Evolutionary conservation across 2,113 vertebrate species (phyloP), one percentile per base, ranked within the genome.

Genomic region (Tragulus kanchil): DNA sequence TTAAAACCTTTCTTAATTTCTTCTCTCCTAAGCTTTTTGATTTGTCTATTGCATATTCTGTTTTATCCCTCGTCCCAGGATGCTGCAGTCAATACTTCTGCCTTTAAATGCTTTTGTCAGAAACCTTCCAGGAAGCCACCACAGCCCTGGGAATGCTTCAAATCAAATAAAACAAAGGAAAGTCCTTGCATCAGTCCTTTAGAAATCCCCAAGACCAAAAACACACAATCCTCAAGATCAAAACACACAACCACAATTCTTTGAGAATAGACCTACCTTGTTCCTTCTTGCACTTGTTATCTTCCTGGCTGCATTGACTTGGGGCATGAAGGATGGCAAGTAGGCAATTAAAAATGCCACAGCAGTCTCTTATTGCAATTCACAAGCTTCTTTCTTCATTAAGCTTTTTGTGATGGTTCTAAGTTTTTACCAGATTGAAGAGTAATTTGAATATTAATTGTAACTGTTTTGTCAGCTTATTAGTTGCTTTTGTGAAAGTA

Each of bases 351-450:
- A 73, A 89, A 89, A 73, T 83, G 50, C 48, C 56, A 62, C n/a
- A 86, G 25, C 4, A 16, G 17, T 94, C 56, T 83, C 64, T 52
- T 36, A 73, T 6, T 94, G 16, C 56, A 75, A 14, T 45, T 31
- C 3, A 75, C 52, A 42, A 89, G 45, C 11, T 89, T 82, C 16
- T 94, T 81, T 89, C 64, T 94, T 94, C 79, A 83, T 73, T 71
- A 89, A 73, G n/a, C 16, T 73, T 71, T 94, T 26, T 0, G 8
- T 82, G 65, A 78, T 69, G n/a, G 5, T 78, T 73, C 6, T n/a
- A 89, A 87, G 28, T 16, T 82, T 82, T 82, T 25, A 71, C 19
- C 26, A 84, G 12, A 82, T 58, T n/a, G 8, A 19, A 94, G 14
- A 19, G 78, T 62, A 54, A 52, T 73, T 12, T 73, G 17, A 73